Conservation (phyloP, 2,888 invertebrate species). For the Agrochola lota region DNA sequence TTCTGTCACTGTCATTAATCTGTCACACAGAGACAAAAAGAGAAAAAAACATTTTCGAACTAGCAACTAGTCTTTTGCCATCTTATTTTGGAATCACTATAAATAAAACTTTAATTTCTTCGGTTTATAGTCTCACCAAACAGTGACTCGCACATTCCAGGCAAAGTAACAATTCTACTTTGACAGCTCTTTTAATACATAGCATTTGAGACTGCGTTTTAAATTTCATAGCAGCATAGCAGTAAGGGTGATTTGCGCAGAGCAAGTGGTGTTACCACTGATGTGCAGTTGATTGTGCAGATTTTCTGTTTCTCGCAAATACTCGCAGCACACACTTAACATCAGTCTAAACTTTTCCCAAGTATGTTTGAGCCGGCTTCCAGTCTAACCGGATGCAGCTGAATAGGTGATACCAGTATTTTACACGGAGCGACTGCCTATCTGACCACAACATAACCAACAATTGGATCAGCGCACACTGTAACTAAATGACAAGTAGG, state of each 20-base stretch:
- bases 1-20: neutral
- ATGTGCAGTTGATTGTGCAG: neutral
- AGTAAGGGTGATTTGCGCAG: neutral
- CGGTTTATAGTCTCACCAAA: neutral
- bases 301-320: neutral
- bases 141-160: neutral
- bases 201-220: neutral
- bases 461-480: neutral
- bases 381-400: neutral
- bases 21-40: neutral
- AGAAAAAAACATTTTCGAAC: neutral
- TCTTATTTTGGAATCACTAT: neutral
- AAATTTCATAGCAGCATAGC: neutral
- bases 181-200: neutral
- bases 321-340: neutral
- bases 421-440: neutral
- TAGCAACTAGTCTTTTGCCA: neutral
- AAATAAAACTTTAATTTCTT: neutral
- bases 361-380: neutral
- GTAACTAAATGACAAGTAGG: neutral
- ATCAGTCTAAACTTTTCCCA: neutral
- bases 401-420: neutral
- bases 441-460: neutral
- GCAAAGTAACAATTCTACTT: neutral
- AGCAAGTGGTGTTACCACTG: neutral